Evolutionary conservation across 2,113 vertebrate genomes (phyloP).

Genomic region (Macquaria ambigua): DNA sequence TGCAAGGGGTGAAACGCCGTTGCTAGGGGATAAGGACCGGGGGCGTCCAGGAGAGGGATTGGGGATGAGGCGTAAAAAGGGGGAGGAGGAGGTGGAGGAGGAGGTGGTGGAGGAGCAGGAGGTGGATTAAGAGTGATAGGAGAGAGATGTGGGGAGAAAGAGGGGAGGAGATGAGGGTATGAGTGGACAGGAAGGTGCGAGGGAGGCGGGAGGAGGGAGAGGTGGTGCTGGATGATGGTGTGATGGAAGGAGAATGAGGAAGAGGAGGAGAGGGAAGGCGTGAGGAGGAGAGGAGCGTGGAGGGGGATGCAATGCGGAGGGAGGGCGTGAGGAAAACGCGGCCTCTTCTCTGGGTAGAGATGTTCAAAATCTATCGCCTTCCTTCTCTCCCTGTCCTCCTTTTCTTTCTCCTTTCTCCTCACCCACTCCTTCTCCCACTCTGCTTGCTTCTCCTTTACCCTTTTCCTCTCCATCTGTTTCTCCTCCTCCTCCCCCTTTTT

Average conservation of each 20-base stretch:
- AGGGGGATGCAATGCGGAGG: constrained; percentile 60
- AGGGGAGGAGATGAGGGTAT: constrained; percentile 67
- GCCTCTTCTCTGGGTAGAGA: constrained; percentile 62
- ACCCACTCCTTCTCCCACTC: constrained; percentile 54
- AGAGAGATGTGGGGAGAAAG: constrained; percentile 64
- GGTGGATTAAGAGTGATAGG: constrained; percentile 50
- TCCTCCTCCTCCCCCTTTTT: constrained; percentile 19
- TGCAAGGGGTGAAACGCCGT: constrained; percentile 70
- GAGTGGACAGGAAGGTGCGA: constrained; percentile 57
- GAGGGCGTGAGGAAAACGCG: constrained; percentile 31
- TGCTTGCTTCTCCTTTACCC: constrained; percentile 33
- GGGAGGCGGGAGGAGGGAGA: constrained; percentile 66
- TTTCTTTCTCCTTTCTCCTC: constrained; percentile 50
- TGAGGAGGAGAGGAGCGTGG: constrained; percentile 67
- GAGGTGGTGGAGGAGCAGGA: constrained; percentile 29
- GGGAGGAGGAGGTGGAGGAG: constrained; percentile 23
- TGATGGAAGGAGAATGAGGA: constrained; percentile 73
- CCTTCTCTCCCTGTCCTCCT: constrained; percentile 49
- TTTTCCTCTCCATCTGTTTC: constrained; percentile 44
- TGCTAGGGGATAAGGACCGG: constrained; percentile 62
- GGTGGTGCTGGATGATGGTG: constrained; percentile 77
- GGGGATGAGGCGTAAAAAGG: constrained; percentile 70
- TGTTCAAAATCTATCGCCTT: constrained; percentile 51
- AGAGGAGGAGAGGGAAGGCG: constrained; percentile 52
- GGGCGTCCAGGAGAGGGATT: constrained; percentile 51